Evolutionary conservation across 2,113 vertebrate genomes (phyloP), one percentile per base, ranked within the genome.

Genomic region (Hucho hucho): DNA sequence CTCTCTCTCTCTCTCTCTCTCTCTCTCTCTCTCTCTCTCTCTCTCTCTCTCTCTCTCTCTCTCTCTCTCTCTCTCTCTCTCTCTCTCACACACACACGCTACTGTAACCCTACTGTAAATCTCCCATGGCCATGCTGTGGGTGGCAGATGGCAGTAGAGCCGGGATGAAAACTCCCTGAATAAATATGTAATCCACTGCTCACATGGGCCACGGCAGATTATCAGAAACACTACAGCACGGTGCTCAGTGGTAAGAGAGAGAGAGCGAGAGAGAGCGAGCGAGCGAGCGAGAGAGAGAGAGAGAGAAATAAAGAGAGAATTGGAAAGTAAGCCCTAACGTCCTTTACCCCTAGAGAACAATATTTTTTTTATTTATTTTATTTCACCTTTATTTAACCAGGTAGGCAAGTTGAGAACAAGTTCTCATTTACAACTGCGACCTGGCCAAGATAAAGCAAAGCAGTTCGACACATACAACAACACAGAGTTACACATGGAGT

Each of bases 101-200:
- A 37, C 32, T 32, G 32, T 32, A 59, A 59, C 56, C 20, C 20
- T 61, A 5, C 37, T 68, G 86, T 78, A 77, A 76, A 76, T 84
- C 80, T 79, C 84, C 77, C 70, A 49, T 20, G 59, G 75, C 72
- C 75, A 72, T 59, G 43, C 72, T 72, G 16, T 71, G 63, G 69
- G 79, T 79, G 80, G 80, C 92, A 92, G 91, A 92, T 91, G 91
- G 91, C 49, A 53, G 49, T 74, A 69, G 85, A 78, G 80, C 78
- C 79, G 20, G 87, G 84, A 89, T 84, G 68, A 83, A 83, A 88
- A 84, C 86, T 87, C 82, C 81, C 77, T 74, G 72, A 90, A 90
- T 91, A 90, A 89, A 91, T 86, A 86, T 86, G 86, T 93, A 91
- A 92, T 92, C 90, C 90, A 64, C 69, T 76, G 74, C 79, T 91